Conservation (phyloP, 1,140 invertebrate genomes). For the Hirudo medicinalis region DNA sequence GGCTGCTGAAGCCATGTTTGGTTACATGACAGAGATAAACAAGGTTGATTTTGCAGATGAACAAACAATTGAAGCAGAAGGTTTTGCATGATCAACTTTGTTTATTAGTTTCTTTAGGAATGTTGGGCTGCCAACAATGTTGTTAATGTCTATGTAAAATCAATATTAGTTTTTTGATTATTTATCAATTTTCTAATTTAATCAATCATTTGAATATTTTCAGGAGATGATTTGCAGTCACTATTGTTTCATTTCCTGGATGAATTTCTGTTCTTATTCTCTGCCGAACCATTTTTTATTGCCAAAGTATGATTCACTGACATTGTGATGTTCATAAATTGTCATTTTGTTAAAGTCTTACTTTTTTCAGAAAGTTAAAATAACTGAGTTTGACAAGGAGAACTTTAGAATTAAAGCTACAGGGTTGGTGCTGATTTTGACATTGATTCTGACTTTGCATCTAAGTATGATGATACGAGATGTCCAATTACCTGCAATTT, state of each 20-base stretch:
- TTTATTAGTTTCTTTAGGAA: too few species aligned
- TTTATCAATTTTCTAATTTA: neutral
- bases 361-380: neutral
- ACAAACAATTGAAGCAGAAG: conserved; percentile 69
- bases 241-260: conserved; percentile 86
- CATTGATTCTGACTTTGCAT: too few species aligned
- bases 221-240: conserved; percentile 63
- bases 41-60: conserved; percentile 64
- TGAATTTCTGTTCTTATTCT: conserved; percentile 83
- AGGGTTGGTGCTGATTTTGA: neutral
- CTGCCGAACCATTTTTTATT: conserved; percentile 69
- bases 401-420: neutral
- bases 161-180: neutral
- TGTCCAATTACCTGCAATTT: neutral
- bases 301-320: conserved; percentile 36
- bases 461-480: too few species aligned
- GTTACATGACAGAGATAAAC: conserved; percentile 85
- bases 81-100: conserved; percentile 24
- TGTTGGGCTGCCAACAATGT: too few species aligned
- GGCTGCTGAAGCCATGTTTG: conserved; percentile 85
- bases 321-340: neutral
- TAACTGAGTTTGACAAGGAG: conserved; percentile 7
- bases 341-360: neutral
- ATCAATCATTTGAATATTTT: neutral
- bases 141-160: neutral